Evolutionary conservation across 2,888 invertebrate species (phyloP).

Genomic region (Drosophila borborema): DNA sequence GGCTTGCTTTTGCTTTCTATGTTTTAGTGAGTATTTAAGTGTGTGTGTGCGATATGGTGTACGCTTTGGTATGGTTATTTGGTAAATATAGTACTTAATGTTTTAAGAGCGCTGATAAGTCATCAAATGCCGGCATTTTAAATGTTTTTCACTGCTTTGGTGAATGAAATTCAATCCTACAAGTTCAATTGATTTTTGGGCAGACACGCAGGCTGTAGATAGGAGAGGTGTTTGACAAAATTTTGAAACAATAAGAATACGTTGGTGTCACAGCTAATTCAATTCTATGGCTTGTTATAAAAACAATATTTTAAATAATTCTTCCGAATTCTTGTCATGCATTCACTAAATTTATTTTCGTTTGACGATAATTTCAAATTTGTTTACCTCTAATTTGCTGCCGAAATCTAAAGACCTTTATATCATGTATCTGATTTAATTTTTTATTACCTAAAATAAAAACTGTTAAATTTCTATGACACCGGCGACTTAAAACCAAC

Average conservation of each 20-base stretch:
- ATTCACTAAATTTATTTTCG: neutral
- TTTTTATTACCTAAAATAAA: neutral
- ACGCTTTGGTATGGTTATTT: constrained; percentile 50
- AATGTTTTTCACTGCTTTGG: constrained; percentile 12
- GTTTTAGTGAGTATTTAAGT: constrained; percentile 17
- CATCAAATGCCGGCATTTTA: constrained; percentile 44
- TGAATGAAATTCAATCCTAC: constrained; percentile 30
- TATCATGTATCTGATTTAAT: constrained; percentile 4
- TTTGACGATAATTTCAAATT: neutral
- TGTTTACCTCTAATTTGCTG: neutral
- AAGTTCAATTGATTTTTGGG: constrained; percentile 17
- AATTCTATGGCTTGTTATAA: neutral
- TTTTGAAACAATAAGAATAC: neutral
- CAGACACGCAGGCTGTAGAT: constrained; percentile 26
- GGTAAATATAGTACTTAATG: constrained; percentile 57
- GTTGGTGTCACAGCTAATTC: too few species aligned
- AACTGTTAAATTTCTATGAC: neutral
- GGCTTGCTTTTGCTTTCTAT: constrained; percentile 51
- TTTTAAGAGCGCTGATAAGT: constrained; percentile 47
- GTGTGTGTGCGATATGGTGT: constrained; percentile 28
- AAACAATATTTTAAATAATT: neutral
- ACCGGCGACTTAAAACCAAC: constrained; percentile 1
- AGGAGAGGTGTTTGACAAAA: neutral
- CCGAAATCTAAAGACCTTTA: neutral
- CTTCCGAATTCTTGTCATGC: neutral